These are phyloP conservation scores for Athrips mouffetella DNA, from an alignment of 2,888 invertebrate species.

Conservation along the genomic window DNA sequence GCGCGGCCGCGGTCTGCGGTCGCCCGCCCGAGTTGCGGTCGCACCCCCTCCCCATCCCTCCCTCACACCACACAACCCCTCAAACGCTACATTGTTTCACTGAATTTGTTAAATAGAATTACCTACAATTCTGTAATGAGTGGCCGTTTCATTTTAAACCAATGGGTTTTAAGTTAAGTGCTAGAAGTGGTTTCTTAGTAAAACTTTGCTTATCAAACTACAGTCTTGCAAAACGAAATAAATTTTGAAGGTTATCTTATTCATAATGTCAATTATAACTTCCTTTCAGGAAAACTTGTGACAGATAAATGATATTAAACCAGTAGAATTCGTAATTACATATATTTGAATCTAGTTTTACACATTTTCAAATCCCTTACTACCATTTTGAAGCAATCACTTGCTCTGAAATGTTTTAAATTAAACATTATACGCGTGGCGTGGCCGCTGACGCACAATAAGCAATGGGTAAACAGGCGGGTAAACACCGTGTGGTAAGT, in stretches of 20 bases:
- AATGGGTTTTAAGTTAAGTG: not conserved
- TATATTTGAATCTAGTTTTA: no score
- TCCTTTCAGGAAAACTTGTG: no score
- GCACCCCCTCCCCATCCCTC: slow-evolving; percentile 31
- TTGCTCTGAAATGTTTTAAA: slow-evolving; percentile 11
- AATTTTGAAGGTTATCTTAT: no score
- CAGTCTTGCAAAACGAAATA: no score
- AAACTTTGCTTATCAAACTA: no score
- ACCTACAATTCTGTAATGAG: not conserved
- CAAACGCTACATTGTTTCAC: slow-evolving; percentile 42
- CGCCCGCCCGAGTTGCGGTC: slow-evolving; percentile 31
- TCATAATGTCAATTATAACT: no score
- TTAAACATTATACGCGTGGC: slow-evolving; percentile 41
- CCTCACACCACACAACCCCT: slow-evolving; percentile 28
- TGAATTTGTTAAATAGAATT: slow-evolving; percentile 9
- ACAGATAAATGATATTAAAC: no score
- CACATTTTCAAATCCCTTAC: no score
- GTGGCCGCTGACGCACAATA: slow-evolving; percentile 45
- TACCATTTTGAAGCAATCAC: not conserved
- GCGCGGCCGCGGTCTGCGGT: slow-evolving; percentile 45
- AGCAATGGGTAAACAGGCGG: slow-evolving; percentile 52
- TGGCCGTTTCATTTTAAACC: not conserved
- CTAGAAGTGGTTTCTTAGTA: no score
- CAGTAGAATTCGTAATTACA: no score
- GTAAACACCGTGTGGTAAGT: slow-evolving; percentile 44